A percentile compares a stretch with the other conserved stretches of the same genome.
These are phyloP conservation scores for Muscicapa adusta DNA, from an alignment of 2,113 vertebrate species.

Conservation along the genomic window DNA sequence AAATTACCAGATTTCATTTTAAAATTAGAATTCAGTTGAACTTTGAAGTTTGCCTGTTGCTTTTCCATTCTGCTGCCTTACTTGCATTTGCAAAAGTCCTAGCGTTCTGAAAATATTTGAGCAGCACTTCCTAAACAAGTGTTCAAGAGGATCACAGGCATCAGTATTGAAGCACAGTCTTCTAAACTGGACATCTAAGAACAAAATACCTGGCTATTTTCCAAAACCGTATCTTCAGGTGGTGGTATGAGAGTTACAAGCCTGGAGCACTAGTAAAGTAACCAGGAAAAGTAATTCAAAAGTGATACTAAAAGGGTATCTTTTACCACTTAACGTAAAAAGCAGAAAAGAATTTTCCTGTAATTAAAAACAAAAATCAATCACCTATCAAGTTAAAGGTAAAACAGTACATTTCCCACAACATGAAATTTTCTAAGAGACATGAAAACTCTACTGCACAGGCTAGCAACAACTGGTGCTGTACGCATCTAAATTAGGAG, in stretches of 20 bases:
- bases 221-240: neutral
- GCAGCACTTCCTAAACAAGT: neutral
- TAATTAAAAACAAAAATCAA: neutral
- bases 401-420: neutral
- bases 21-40: neutral
- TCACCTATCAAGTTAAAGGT: neutral
- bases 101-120: neutral
- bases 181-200: neutral
- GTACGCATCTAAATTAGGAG: neutral
- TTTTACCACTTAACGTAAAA: neutral
- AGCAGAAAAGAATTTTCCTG: neutral
- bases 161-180: neutral
- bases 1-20: neutral
- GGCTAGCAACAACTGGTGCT: neutral
- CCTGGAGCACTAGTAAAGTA: neutral
- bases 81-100: neutral
- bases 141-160: neutral
- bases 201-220: neutral
- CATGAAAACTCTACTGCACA: neutral
- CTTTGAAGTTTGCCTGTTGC: neutral
- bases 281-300: neutral
- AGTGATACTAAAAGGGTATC: neutral
- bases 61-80: neutral
- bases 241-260: neutral
- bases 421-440: neutral